These are phyloP conservation scores for Falco columbarius DNA, from an alignment of 2,797 vertebrate genomes.

Conservation along the genomic window DNA sequence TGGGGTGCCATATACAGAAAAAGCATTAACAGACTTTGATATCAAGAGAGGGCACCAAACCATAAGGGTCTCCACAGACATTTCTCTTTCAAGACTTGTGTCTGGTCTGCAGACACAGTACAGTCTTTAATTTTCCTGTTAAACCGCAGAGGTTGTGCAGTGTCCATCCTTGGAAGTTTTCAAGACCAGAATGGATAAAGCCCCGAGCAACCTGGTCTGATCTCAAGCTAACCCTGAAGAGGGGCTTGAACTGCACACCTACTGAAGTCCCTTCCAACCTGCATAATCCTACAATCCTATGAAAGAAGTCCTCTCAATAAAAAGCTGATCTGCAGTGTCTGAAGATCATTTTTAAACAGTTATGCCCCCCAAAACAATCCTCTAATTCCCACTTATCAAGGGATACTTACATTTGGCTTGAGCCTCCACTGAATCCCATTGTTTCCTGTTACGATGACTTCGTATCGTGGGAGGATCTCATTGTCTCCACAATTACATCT, in stretches of 20 bases:
- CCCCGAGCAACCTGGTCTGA: neutral
- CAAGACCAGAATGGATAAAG: neutral
- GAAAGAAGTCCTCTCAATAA: neutral
- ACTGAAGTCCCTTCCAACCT: neutral
- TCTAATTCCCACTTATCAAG: neutral
- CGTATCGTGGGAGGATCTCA: constrained; percentile 69
- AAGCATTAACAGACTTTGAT: neutral
- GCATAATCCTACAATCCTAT: fast-evolving
- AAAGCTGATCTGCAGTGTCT: neutral
- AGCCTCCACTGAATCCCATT: constrained; percentile 91
- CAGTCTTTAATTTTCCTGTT: neutral
- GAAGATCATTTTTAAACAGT: neutral
- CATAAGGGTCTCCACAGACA: neutral
- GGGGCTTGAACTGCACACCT: neutral
- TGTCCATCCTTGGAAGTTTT: neutral
- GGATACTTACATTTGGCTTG: constrained; percentile 83
- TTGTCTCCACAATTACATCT: constrained; percentile 53
- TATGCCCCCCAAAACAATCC: fast-evolving
- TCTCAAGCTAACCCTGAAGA: neutral
- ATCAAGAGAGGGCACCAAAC: neutral
- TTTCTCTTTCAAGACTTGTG: neutral
- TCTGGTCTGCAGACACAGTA: neutral
- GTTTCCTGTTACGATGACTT: constrained; percentile 90
- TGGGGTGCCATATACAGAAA: neutral
- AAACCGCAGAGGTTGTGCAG: neutral